Evolutionary conservation across 2,797 vertebrate genomes (phyloP), one percentile per base, ranked within the genome.

Genomic region (Argya squamiceps): DNA sequence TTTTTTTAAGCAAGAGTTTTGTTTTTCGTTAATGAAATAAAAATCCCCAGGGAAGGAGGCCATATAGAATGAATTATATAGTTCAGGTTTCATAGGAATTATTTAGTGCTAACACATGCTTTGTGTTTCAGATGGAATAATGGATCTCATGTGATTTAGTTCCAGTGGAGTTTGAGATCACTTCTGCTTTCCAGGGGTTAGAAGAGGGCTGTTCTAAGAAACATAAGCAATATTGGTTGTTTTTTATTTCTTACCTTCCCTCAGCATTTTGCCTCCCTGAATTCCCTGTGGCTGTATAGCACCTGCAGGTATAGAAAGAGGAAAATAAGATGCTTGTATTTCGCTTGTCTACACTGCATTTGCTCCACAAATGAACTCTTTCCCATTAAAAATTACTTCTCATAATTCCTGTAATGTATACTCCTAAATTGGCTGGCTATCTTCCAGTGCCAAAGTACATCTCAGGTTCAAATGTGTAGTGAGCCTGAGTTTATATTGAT

Each of bases 1-100:
- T 50, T 81, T 68, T 78, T 84, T 71, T 10, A 44, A 74, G 55
- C 43, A 81, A 84, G 76, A 92, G 34, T 85, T 95, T 96, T 92
- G 82, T 92, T 97, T 96, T 96, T 95, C 21, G 34, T 95, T 97
- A 88, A 94, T 96, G 80, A 71, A 96, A 76, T 82, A 93, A 96
- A 94, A 84, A 95, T 95, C 94, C 85, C 77, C 49, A 68, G 36
- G n/a, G 68, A 46, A 89, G 59, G 22, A 89, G 65, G 47, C 47
- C 4, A 1, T 52, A 81, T 74, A 92, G 73, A 70, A 91, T 70
- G 93, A 64, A 94, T 92, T 73, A 92, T 43, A 37, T 59, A 75
- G 84, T 97, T 73, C 53, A 96, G 41, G 92, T 95, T 89, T 96
- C 47, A 87, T 65, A 93, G 92, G 64, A 73, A 83, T 84, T 82